phyloP scores from a whole-genome alignment of 2,113 vertebrate genomes.

The Thryonomys swinderianus region DNA sequence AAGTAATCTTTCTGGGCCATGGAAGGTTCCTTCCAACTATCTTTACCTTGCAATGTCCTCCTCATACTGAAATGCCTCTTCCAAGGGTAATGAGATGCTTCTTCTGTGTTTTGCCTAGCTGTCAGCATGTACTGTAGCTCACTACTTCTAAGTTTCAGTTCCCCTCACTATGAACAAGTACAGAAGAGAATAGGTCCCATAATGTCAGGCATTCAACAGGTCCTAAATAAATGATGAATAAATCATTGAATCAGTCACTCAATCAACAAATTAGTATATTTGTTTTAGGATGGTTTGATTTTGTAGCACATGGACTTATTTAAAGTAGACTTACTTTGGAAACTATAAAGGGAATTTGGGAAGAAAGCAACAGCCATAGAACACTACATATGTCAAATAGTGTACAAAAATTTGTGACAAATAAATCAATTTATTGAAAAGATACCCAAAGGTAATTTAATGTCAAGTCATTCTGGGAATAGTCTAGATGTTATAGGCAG shows the following conservation, averaged over 20 bases:
- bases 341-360: neutral
- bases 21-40: neutral
- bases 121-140: neutral
- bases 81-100: neutral
- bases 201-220: neutral
- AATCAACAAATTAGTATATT: neutral
- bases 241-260: neutral
- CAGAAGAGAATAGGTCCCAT: neutral
- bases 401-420: constrained; percentile 15
- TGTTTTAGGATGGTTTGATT: neutral
- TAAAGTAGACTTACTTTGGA: constrained; percentile 13
- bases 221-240: neutral
- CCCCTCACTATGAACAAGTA: neutral
- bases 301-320: neutral
- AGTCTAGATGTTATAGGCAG: neutral
- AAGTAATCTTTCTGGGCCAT: neutral
- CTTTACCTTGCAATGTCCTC: neutral
- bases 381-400: neutral
- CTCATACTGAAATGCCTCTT: neutral
- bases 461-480: neutral
- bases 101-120: neutral
- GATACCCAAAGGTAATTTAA: neutral
- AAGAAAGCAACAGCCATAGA: neutral
- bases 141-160: neutral
- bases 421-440: constrained; percentile 10